phyloP scores from a whole-genome alignment of 2,888 invertebrate genomes.

The Crocallis elinguaria region DNA sequence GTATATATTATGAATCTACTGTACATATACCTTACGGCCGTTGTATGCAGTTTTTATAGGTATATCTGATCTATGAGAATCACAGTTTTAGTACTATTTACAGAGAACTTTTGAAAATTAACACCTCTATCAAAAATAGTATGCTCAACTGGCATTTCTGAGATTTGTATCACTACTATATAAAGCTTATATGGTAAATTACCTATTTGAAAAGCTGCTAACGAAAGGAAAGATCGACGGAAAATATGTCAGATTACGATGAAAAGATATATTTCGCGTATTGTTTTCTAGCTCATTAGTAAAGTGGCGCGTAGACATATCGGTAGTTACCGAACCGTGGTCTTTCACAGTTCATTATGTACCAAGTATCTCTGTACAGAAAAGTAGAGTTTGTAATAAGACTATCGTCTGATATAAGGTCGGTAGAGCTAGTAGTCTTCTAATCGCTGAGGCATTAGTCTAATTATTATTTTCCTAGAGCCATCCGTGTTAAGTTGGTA shows the following conservation, averaged over 20 bases:
- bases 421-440: neutral
- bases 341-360: too few relatives aligned
- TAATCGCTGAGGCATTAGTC: neutral
- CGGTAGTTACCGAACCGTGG: neutral
- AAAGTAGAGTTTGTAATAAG: neutral
- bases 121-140: conserved; percentile 37
- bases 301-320: neutral
- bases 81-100: conserved; percentile 14
- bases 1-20: conserved; percentile 53
- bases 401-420: neutral
- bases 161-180: conserved; percentile 18
- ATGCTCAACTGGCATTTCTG: conserved; percentile 25
- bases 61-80: conserved; percentile 25
- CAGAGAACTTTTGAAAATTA: conserved; percentile 27
- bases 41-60: conserved; percentile 1
- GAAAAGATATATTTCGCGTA: neutral
- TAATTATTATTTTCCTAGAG: neutral
- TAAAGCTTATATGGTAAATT: conserved; percentile 12
- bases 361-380: neutral
- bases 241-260: conserved; percentile 4
- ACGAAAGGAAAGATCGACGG: conserved; percentile 18
- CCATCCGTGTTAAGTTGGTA: neutral
- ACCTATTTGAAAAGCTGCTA: conserved; percentile 22
- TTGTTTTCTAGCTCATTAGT: neutral
- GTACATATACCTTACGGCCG: conserved; percentile 18